Base-by-base conservation (phyloP, 2,113 vertebrate species). In the Natator depressus region DNA sequence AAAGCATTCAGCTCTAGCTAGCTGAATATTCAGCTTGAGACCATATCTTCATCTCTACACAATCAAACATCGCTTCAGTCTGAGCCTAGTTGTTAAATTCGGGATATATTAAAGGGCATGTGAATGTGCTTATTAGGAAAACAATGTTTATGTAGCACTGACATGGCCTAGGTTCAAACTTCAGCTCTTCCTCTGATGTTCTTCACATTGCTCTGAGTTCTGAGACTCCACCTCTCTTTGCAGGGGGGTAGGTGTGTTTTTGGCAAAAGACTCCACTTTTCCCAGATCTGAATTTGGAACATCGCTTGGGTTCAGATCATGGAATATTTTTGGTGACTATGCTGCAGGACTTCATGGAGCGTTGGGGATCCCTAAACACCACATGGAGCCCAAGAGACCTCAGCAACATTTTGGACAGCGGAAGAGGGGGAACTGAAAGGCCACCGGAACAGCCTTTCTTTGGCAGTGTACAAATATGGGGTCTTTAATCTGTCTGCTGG, bases 51-150 rank as follows among this genome's bases (percentile, higher is more conserved):
- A 95, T 91, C 95, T 94, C 94, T 94, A 57, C 94, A 91, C 96
- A 93, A 0, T 95, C 95, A 95, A 94, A 92, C 89, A 93, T 96
- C 88, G 88, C 88, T 85, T 89, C 94, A 94, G 94, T 55, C 95
- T 96, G 96, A 93, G 94, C 92, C 91, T 80, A 92, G 89, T 96
- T 92, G 91, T 97, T 97, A 95, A 96, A 96, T 95, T 97, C 91
- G 86, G 89, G 95, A 80, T 87, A 94, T 94, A 96, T 97, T 95
- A 97, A 97, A 97, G 96, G 92, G 80, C 86, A 93, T 79, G 69
- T 94, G 55, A 96, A 92, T 91, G 50, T 69, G 84, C 62, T 89
- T 95, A 95, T 76, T 85, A 95, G 87, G n/a, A 86, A 93, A 93
- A 86, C 2, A 8, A 57, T 96, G 93, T 94, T 96, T 97, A 96